Base-by-base conservation (phyloP, 2,797 vertebrate genomes). In the Hydrolagus colliei region DNA sequence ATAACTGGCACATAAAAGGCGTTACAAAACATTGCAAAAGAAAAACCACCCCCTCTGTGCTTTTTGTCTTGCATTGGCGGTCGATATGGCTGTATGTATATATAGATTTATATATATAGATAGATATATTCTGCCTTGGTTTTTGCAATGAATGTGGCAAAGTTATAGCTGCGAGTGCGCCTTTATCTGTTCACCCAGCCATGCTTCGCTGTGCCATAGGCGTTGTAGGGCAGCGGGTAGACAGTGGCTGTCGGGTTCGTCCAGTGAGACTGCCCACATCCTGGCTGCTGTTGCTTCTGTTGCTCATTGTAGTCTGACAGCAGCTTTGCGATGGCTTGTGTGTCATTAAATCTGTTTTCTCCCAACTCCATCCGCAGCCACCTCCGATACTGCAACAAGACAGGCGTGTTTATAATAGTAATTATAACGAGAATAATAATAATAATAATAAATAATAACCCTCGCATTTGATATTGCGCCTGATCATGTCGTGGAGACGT, bases 361-460 rank as follows among this genome's bases (percentile, higher is more conserved):
- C 90, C 91, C 1, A 95, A 96, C 87, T 89, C 94, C 20, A 88
- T 86, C 41, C 4, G 87, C 86, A 97, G 90, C 96, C 96, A 97
- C 1, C 89, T 73, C 0, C 94, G 93, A 87, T 95, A 96, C 96
- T 98, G 92, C 9, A 1, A 84, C 9, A n/a, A 89, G 88, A 71
- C 86, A 86, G 85, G 88, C 9, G 41, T 10, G 41, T 52, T 52
- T 52, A 52, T 52, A 52, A 52, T 52, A 6, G 6, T 52, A 6
- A 52, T 52, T 3, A 27, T 27, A 27, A 27, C 27, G 27, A 27
- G 0, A 27, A 27, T 27, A 27, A 27, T 27, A 27, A 27, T 27
- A 27, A 27, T 27, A 27, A 27, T 27, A 27, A 27, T 27, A 27
- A 27, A 52, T 52, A 52, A 52, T 52, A 52, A 52, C 6, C 41